Base-by-base conservation (phyloP, 2,888 invertebrate genomes). In the Podotricha telesiphe region DNA sequence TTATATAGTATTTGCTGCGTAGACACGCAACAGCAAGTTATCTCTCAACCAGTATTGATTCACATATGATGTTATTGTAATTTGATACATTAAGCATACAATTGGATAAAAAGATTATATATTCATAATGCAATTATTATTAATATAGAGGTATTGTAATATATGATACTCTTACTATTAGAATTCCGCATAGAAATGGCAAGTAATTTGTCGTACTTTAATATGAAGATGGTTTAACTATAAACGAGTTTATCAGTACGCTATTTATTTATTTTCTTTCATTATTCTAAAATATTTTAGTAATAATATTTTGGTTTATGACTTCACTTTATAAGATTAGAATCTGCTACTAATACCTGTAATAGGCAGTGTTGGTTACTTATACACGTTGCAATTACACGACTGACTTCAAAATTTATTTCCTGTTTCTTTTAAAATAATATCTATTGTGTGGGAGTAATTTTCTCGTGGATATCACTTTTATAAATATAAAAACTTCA, bases 401-500 rank as follows among this genome's bases (percentile, higher is more conserved):
- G 4, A 28, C 28, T 20, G 15, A 19, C n/a, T 28, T 6, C 0
- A n/a, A 34, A 28, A 34, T n/a, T 55, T 2, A 3, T n/a, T 28
- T 6, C 28, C 28, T 28, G n/a, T 40, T 40, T 37, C 1, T 6
- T 15, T 0, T 20, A 55, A 19, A 19, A 56, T 2, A 28, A n/a
- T n/a, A n/a, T n/a, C n/a, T n/a, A n/a, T n/a, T 65, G 17, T 19
- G 28, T 4, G 45, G 20, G 45, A 64, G 53, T 67, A 69, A 65
- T 58, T 28, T 62, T 47, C 55, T 47, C 50, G n/a, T n/a, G 19
- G n/a, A 74, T 69, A 75, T 75, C 75, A 75, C 73, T 75, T 77
- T 74, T 71, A 68, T 62, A 65, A n/a, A 64, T 50, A 61, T 53
- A 58, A 73, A 79, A 79, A 78, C 74, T 81, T 76, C 47, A 69